phyloP scores from a whole-genome alignment of 2,888 invertebrate genomes.

The Catocala nupta region DNA sequence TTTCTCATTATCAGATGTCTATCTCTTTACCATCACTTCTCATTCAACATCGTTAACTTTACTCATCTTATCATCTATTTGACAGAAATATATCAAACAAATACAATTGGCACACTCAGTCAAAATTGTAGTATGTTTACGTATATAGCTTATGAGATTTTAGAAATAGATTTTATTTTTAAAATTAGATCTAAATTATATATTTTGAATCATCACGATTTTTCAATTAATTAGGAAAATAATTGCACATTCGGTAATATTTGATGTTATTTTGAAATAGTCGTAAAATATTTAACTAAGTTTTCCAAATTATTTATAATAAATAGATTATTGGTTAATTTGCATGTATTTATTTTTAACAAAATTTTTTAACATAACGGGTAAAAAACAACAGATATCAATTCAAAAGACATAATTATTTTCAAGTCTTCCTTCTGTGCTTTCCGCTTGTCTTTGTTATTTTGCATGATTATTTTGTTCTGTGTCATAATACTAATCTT shows the following conservation, averaged over 20 bases:
- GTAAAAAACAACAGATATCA: constrained; percentile 3
- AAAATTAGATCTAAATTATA: constrained; percentile 24
- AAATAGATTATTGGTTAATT: constrained; percentile 24
- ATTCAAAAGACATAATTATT: constrained; percentile 5
- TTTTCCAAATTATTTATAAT: constrained; percentile 20
- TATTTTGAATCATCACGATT: constrained; percentile 33
- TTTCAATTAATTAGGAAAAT: constrained; percentile 26
- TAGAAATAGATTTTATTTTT: constrained; percentile 39
- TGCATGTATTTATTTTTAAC: constrained; percentile 35
- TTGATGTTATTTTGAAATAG: constrained; percentile 31
- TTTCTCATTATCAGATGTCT: constrained; percentile 6
- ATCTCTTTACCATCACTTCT: constrained; percentile 25
- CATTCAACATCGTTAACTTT: constrained; percentile 22
- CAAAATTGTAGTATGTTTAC: constrained; percentile 21
- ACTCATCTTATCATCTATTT: constrained; percentile 14
- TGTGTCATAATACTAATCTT: constrained; percentile 16
- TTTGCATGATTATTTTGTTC: constrained; percentile 36
- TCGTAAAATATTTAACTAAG: constrained; percentile 20
- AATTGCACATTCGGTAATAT: constrained; percentile 38
- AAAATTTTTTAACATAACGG: constrained; percentile 9
- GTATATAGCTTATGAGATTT: constrained; percentile 36
- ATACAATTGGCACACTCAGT: constrained; percentile 33
- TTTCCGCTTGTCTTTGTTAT: constrained; percentile 19
- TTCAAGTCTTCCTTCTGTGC: constrained; percentile 5
- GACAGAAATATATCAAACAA: constrained; percentile 18